These are phyloP conservation scores for Chunga burmeisteri DNA, from an alignment of 2,113 vertebrate species.

Conservation along the genomic window DNA sequence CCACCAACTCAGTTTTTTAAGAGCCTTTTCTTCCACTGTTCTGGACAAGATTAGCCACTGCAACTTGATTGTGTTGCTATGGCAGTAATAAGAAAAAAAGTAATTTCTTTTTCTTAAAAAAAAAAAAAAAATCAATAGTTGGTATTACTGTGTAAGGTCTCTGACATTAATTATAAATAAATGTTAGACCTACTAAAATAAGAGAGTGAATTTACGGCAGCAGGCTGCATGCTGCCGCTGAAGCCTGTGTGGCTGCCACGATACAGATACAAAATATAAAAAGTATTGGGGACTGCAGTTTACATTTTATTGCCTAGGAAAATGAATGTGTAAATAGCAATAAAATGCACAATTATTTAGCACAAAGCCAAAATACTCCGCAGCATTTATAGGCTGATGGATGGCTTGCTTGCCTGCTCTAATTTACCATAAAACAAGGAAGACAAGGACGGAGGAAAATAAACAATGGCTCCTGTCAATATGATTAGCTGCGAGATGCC, in stretches of 20 bases:
- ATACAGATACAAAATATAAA: neutral
- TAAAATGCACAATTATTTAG: constrained; percentile 66
- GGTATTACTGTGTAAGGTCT: constrained; percentile 12
- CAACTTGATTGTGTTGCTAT: neutral
- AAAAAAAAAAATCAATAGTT: constrained; percentile 11
- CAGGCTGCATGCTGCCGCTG: neutral
- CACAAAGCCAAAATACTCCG: constrained; percentile 3
- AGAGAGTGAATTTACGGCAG: constrained; percentile 2
- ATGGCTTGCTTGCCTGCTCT: constrained; percentile 39
- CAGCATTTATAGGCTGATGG: constrained; percentile 32
- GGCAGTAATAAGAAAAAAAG: neutral
- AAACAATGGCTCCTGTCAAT: constrained; percentile 45
- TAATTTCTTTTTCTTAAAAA: neutral
- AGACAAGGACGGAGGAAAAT: constrained; percentile 24
- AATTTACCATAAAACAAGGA: constrained; percentile 55
- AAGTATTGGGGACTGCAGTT: constrained; percentile 8
- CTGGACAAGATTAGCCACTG: neutral
- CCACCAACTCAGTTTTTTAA: neutral
- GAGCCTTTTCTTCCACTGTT: neutral
- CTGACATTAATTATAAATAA: constrained; percentile 62
- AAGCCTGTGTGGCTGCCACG: neutral
- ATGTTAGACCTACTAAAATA: constrained; percentile 31
- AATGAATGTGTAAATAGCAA: constrained; percentile 56
- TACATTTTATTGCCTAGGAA: constrained; percentile 43
- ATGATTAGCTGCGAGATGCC: neutral